These are phyloP conservation scores for Enteromius argenteus DNA, from an alignment of 2,797 vertebrate genomes.

Conservation along the genomic window DNA sequence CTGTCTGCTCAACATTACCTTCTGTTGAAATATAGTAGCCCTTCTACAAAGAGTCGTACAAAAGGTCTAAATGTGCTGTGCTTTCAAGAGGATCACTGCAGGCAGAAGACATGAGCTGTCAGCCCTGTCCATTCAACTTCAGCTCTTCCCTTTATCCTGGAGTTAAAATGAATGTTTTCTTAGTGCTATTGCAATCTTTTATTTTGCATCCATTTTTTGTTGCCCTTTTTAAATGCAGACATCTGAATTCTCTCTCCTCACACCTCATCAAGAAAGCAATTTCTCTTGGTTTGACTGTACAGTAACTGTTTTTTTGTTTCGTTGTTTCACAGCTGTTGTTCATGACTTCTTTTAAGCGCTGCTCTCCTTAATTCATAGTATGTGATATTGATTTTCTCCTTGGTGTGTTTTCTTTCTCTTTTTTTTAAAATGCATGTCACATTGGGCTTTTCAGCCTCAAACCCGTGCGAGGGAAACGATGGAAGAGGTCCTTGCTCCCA, in stretches of 20 bases:
- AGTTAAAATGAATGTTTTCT: slow-evolving; percentile 14
- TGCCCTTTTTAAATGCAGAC: neutral
- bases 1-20: slow-evolving; percentile 53
- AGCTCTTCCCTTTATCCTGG: slow-evolving; percentile 8
- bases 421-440: slow-evolving; percentile 48
- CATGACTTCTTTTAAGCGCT: slow-evolving; percentile 43
- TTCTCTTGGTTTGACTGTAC: slow-evolving; percentile 17
- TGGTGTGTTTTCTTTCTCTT: slow-evolving; percentile 43
- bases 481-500: slow-evolving; percentile 95
- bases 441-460: slow-evolving; percentile 81
- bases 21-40: slow-evolving; percentile 48
- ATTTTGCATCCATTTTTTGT: neutral
- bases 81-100: neutral
- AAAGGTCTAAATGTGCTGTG: slow-evolving; percentile 27
- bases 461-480: slow-evolving; percentile 89
- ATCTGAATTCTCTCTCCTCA: neutral
- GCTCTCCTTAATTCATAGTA: slow-evolving; percentile 47
- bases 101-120: slow-evolving; percentile 17
- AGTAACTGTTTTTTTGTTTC: neutral
- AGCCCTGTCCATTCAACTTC: slow-evolving; percentile 19
- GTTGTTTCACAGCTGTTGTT: slow-evolving; percentile 27
- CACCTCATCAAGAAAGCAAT: slow-evolving; percentile 25
- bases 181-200: neutral
- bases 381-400: slow-evolving; percentile 57
- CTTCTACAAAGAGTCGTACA: neutral